These are phyloP conservation scores for Prinia subflava DNA, from an alignment of 2,113 vertebrate species.

Conservation along the genomic window DNA sequence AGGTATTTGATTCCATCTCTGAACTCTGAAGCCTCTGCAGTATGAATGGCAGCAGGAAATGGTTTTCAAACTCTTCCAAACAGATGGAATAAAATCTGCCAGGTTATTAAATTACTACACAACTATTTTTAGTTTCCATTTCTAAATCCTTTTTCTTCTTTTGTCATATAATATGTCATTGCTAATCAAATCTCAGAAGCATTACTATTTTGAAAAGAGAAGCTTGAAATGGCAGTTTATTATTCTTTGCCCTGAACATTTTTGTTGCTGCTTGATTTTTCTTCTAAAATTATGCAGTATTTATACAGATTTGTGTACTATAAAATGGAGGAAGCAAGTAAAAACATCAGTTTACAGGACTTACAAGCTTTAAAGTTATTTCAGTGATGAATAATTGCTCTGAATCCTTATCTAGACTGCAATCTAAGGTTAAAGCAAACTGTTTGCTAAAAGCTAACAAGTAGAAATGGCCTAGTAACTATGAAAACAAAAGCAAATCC, in stretches of 20 bases:
- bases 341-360: not conserved
- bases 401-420: not conserved
- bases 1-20: slow-evolving; percentile 53
- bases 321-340: not conserved
- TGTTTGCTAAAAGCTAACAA: not conserved
- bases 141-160: slow-evolving; percentile 48
- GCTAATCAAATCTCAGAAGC: slow-evolving; percentile 49
- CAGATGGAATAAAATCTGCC: slow-evolving; percentile 68
- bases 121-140: slow-evolving; percentile 68
- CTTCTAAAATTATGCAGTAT: not conserved
- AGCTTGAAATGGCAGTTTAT: slow-evolving; percentile 7
- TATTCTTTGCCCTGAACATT: not conserved
- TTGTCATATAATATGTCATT: slow-evolving; percentile 42
- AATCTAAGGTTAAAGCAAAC: not conserved
- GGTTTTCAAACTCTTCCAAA: slow-evolving; percentile 57
- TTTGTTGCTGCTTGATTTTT: not conserved
- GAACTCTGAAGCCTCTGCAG: slow-evolving; percentile 31
- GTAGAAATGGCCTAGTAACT: not conserved
- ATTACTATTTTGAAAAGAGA: slow-evolving; percentile 57
- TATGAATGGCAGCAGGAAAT: slow-evolving; percentile 64
- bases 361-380: not conserved
- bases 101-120: slow-evolving; percentile 66
- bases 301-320: not conserved
- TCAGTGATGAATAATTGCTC: not conserved
- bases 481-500: not conserved